phyloP scores from a whole-genome alignment of 2,888 invertebrate genomes.

The Nezara viridula region DNA sequence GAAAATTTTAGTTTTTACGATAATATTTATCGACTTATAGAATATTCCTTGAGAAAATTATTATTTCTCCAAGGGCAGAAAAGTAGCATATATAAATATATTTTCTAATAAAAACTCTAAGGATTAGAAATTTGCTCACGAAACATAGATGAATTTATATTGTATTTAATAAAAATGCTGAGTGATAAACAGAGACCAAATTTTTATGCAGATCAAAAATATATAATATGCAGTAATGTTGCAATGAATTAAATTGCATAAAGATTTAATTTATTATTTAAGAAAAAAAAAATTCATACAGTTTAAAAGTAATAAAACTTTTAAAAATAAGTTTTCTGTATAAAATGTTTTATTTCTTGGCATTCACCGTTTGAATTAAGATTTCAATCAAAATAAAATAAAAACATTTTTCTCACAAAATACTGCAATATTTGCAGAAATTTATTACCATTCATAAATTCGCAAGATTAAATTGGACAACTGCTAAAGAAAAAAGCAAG shows the following conservation, averaged over 20 bases:
- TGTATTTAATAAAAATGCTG: not conserved
- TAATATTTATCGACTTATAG: slow-evolving; percentile 47
- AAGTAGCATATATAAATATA: slow-evolving; percentile 46
- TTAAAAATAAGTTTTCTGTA: too few species aligned
- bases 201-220: not conserved
- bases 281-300: too few species aligned
- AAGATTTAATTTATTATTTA: not conserved
- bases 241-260: not conserved
- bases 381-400: not conserved
- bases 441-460: too few species aligned
- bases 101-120: slow-evolving; percentile 43
- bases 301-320: too few species aligned
- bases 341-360: not conserved
- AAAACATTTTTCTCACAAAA: not conserved
- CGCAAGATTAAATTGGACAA: not conserved
- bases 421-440: not conserved
- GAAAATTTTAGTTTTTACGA: slow-evolving; percentile 43
- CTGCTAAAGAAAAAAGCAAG: not conserved
- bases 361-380: not conserved
- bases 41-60: not conserved
- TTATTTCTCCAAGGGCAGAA: slow-evolving; percentile 29
- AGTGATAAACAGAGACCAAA: slow-evolving; percentile 13
- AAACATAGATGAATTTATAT: slow-evolving; percentile 50
- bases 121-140: slow-evolving; percentile 54
- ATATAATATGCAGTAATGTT: not conserved